Evolutionary conservation across 2,888 invertebrate genomes (phyloP), one percentile per base, ranked within the genome.

Genomic region (Camptogramma bilineatum): DNA sequence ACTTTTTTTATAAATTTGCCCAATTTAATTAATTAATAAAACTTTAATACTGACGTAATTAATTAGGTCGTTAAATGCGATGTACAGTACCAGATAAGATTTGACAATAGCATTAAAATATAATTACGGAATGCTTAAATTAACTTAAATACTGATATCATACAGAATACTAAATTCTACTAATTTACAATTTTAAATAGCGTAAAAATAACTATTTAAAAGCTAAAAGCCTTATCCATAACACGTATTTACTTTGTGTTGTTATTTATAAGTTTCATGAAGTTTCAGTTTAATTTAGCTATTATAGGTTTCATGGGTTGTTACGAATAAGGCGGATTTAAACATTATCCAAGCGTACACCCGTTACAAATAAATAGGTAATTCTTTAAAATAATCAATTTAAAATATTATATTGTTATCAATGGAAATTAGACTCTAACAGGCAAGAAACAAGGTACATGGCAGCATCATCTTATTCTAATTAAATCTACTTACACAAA

Each of bases 61-160:
- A 65, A 71, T 85, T 87, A 85, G 84, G 84, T 86, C 85, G 80
- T 74, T 78, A 82, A 82, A 84, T 87, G 86, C 87, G 85, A 85
- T 83, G 84, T 79, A 76, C 66, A 70, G 74, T 81, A 82, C 76
- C 71, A 68, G 65, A 42, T 67, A 72, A 69, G 66, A 53, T 53
- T 48, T 53, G 62, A 66, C 63, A 66, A 55, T 54, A 31, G 71
- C 44, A 39, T n/a, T 73, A 74, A 70, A 69, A 73, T 77, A 81
- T 80, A 80, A 79, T 80, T 80, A 82, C 69, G 82, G 82, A 82
- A 82, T 82, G 82, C 80, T 74, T 80, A 78, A 70, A 69, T 42
- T 69, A 66, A 68, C 65, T 70, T 54, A 60, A 54, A 70, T 72
- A 52, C 57, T 28, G 52, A 58, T 68, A 67, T 61, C 42, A 62